phyloP scores from a whole-genome alignment of 2,888 invertebrate genomes.

The Punctoribates punctum region DNA sequence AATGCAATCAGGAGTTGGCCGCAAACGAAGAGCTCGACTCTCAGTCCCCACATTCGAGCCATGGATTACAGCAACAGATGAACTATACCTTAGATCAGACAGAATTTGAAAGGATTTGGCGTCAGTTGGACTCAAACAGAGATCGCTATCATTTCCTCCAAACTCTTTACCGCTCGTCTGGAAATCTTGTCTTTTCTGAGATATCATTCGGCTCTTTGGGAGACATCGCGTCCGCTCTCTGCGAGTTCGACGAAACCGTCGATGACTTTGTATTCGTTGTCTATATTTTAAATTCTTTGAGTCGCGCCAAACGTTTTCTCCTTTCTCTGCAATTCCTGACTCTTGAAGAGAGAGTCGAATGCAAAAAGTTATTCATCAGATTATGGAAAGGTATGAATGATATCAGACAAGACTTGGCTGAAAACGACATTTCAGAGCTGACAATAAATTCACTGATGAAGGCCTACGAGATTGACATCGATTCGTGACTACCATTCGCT shows the following conservation, averaged over 20 bases:
- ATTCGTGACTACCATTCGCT: neutral
- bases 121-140: conserved; percentile 23
- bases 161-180: conserved; percentile 9
- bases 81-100: conserved; percentile 28
- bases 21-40: conserved; percentile 13
- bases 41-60: neutral
- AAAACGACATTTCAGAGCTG: conserved; percentile 25
- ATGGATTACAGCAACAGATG: conserved; percentile 18
- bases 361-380: conserved; percentile 22
- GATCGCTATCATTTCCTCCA: conserved; percentile 20
- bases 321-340: conserved; percentile 25
- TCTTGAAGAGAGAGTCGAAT: conserved; percentile 6
- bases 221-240: conserved; percentile 27
- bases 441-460: conserved; percentile 28
- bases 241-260: conserved; percentile 29
- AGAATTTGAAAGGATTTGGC: conserved; percentile 33
- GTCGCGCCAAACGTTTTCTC: conserved; percentile 35
- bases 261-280: conserved; percentile 29
- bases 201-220: conserved; percentile 35
- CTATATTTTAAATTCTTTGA: conserved; percentile 32
- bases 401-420: conserved; percentile 33
- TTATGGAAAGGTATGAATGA: conserved; percentile 32
- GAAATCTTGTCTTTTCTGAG: conserved; percentile 33
- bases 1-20: conserved; percentile 19
- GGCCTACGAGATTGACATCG: conserved; percentile 17